Base-by-base conservation (phyloP, 2,113 vertebrate genomes). In the Ptychochromis oligacanthus region DNA sequence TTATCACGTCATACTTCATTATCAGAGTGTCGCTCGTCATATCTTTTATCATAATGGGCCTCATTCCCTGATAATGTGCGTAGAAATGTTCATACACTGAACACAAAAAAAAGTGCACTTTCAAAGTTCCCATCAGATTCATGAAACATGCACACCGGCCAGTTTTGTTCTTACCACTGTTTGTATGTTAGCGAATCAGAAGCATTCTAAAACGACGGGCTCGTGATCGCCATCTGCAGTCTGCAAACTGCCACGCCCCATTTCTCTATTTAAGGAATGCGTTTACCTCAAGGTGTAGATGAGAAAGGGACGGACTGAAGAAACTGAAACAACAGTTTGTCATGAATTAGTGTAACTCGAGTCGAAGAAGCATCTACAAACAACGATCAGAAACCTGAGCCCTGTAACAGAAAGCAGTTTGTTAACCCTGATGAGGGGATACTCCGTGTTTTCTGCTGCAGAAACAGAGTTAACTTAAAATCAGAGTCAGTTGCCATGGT, bases 331-430 rank as follows among this genome's bases (percentile, higher is more conserved):
- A 67, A 46, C 14, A 67, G 22, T 22, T 26, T 65, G 22, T 0
- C 40, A 49, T 46, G 64, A 49, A 67, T 67, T 49, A 0, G 46
- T 46, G 64, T 38, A 67, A 46, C 15, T 0, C 7, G 40, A 67
- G 64, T 67, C 46, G 46, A 67, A 36, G 60, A 36, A 67, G 9
- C 64, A 46, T 14, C 10, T 43, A 7, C 40, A 26, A 14, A 22
- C 0, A 14, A 26, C 38, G 0, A 38, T 46, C 5, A 67, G 38
- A 7, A 65, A 65, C 38, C 38, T 24, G 62, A 38, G 62, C 38
- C 24, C 40, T 43, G n/a, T 17, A 43, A n/a, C 62, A 65, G 62
- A 65, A 15, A 43, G n/a, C 38, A 65, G 34, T 40, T 64, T 40
- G 22, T 46, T 10, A 17, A 65, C 24, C 62, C 13, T 65, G 62